phyloP scores from a whole-genome alignment of 2,888 invertebrate genomes.

The Noctua fimbriata region DNA sequence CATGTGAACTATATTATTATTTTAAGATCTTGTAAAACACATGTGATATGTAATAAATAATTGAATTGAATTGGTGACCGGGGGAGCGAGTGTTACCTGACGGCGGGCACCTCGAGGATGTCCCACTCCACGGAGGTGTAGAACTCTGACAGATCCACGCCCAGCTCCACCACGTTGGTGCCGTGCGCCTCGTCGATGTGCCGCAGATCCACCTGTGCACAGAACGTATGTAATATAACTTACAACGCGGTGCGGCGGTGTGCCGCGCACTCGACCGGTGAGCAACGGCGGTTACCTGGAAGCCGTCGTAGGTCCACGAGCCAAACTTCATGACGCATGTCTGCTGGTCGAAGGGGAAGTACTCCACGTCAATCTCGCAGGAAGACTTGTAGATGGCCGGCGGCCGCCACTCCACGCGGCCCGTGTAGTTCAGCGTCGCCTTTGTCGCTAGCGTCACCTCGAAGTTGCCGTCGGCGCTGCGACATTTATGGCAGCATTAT shows the following conservation, averaged over 20 bases:
- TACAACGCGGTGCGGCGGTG: not conserved
- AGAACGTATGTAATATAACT: slow-evolving; percentile 10
- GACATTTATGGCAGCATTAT: slow-evolving; percentile 17
- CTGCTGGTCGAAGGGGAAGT: slow-evolving; percentile 98
- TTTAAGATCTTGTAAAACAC: too few species aligned
- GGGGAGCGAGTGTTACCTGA: slow-evolving; percentile 90
- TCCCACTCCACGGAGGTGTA: slow-evolving; percentile 99
- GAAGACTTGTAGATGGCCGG: slow-evolving; percentile 99
- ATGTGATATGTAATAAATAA: too few species aligned
- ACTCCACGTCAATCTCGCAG: slow-evolving; percentile 97
- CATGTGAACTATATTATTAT: too few species aligned
- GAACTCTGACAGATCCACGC: slow-evolving; percentile 99
- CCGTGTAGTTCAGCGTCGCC: slow-evolving; percentile 96
- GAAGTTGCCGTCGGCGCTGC: slow-evolving; percentile 97
- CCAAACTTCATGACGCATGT: slow-evolving; percentile 98
- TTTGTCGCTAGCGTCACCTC: slow-evolving; percentile 97
- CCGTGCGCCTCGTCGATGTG: slow-evolving; percentile 97
- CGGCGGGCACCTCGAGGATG: slow-evolving; percentile 98
- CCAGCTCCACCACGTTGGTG: slow-evolving; percentile 97
- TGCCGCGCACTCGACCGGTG: not conserved
- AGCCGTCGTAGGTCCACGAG: slow-evolving; percentile 98
- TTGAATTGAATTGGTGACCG: not conserved
- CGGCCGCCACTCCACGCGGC: slow-evolving; percentile 98
- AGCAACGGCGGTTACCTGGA: slow-evolving; percentile 91
- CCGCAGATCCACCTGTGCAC: slow-evolving; percentile 94